These are phyloP conservation scores for Myotis myotis DNA, from an alignment of 2,797 vertebrate genomes.

Conservation along the genomic window DNA sequence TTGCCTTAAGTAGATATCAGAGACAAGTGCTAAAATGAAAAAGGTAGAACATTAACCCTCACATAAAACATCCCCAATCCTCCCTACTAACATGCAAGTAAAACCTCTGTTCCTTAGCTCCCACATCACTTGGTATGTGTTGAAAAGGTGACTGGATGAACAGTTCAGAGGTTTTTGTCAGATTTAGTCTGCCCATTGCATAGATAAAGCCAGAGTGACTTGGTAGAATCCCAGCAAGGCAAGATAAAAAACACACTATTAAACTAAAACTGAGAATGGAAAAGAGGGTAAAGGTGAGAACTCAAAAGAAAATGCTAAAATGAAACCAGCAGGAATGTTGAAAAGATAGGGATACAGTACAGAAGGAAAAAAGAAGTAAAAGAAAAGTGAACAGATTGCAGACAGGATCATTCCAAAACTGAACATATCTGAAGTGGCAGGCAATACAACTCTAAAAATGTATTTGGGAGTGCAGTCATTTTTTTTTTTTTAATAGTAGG, in stretches of 20 bases:
- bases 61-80: neutral
- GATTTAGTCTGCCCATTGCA: neutral
- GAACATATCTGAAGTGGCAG: slow-evolving; percentile 22
- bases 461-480: neutral
- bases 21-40: slow-evolving; percentile 17
- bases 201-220: neutral
- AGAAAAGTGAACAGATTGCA: neutral
- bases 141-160: neutral
- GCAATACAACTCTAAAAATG: slow-evolving; percentile 36
- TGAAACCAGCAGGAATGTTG: neutral
- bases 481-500: slow-evolving; percentile 26
- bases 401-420: slow-evolving; percentile 46
- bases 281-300: neutral
- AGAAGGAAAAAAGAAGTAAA: neutral
- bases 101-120: neutral
- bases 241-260: neutral
- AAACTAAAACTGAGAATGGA: neutral
- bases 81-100: neutral
- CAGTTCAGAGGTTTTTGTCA: slow-evolving; percentile 14
- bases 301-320: slow-evolving; percentile 33
- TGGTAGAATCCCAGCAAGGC: neutral
- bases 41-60: neutral
- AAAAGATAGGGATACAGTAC: neutral
- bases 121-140: neutral
- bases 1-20: neutral